These are phyloP conservation scores for Danio rerio DNA, from an alignment of 2,113 vertebrate genomes.

Conservation along the genomic window GRCz12tu NC_133192.1:11672001-11672500, in stretches of 20 bases:
- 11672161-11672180: conserved; percentile 50
- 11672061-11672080: conserved; percentile 46
- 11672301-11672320: too few species aligned
- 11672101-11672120: conserved; percentile 60
- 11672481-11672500: too few species aligned
- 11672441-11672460: too few species aligned
- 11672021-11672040: conserved; percentile 64
- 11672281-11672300: conserved; percentile 16
- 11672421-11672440: too few species aligned
- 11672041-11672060: conserved; percentile 44
- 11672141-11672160: conserved; percentile 46
- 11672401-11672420: too few species aligned
- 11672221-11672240: too few species aligned
- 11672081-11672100: conserved; percentile 51
- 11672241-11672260: conserved; percentile 52
- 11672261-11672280: conserved; percentile 38
- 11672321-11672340: conserved; percentile 20
- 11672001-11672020: conserved; percentile 67
- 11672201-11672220: conserved; percentile 44
- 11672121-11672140: conserved; percentile 53
- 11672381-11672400: too few species aligned
- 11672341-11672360: neutral
- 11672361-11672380: conserved; percentile 8
- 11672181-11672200: conserved; percentile 58
- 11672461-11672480: too few species aligned